Evolutionary conservation across 1,140 invertebrate species (phyloP), one percentile per base, ranked within the genome.

Genomic region (Holotrichia oblita): DNA sequence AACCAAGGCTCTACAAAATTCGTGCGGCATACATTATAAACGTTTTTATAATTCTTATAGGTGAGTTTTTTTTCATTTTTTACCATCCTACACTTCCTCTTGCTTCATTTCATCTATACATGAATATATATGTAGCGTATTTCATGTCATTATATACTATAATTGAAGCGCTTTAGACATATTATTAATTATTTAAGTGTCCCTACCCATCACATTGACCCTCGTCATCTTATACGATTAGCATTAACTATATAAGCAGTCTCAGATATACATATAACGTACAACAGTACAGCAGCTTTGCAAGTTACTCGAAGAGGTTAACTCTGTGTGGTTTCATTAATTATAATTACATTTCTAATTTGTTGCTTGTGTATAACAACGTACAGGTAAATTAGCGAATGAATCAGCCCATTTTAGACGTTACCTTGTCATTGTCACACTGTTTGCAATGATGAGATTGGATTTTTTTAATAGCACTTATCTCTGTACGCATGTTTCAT

Each of bases 21-120:
- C 77, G 79, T 24, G 24, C 77, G 44, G 78, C 76, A 22, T 72
- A 78, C 48, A 27, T 80, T 9, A 22, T 81, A 41, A 83, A 84
- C 77, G n/a, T n/a, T n/a, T n/a, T n/a, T n/a, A n/a, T n/a, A n/a
- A n/a, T n/a, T n/a, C n/a, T n/a, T n/a, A n/a, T 81, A 75, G 83
- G 83, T 84, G 77, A 83, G 81, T 80, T 22, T 17, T 73, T 10
- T 6, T 48, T 48, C 2, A 48, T 48, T 4, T 48, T 12, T 2
- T 6, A 12, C 10, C n/a, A 48, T 48, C n/a, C n/a, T 41, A 41
- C 44, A 48, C 10, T 48, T 48, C 10, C 10, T 10, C 6, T 42
- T 42, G 10, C 41, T 42, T 42, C 41, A 6, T 6, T 10, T 10
- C 41, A 10, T 10, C 10, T 42, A 42, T 10, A 42, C 41, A 10